Evolutionary conservation across 1,140 invertebrate genomes (phyloP).

Genomic region (Argopecten irradians): DNA sequence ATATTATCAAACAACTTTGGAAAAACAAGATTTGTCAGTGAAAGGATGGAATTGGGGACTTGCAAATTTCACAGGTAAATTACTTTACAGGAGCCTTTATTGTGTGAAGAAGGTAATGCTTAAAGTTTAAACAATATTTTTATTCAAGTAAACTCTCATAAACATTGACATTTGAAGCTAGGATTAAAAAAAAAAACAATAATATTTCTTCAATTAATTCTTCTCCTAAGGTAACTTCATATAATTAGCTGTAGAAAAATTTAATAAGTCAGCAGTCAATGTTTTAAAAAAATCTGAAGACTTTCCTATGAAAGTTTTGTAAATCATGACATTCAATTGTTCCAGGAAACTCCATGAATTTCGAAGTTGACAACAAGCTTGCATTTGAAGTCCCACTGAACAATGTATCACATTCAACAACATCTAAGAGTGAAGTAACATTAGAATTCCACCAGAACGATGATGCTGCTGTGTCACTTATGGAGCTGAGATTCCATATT

Average conservation of each 20-base stretch:
- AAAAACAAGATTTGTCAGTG: slow-evolving; percentile 90
- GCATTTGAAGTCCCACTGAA: slow-evolving; percentile 98
- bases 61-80: slow-evolving; percentile 89
- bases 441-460: slow-evolving; percentile 99
- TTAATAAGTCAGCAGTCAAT: no score
- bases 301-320: neutral
- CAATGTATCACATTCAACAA: slow-evolving; percentile 96
- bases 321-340: slow-evolving; percentile 13
- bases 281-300: no score
- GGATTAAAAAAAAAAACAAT: no score
- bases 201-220: no score
- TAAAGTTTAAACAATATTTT: no score
- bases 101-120: neutral
- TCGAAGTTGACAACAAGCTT: slow-evolving; percentile 90
- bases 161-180: neutral
- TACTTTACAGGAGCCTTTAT: neutral
- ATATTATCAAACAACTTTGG: slow-evolving; percentile 83
- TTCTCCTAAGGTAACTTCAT: no score
- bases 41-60: slow-evolving; percentile 99
- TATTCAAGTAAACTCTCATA: neutral
- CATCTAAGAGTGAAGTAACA: slow-evolving; percentile 99
- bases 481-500: slow-evolving; percentile 99
- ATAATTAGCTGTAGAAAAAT: no score
- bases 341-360: slow-evolving; percentile 89
- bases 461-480: slow-evolving; percentile 95